phyloP scores from a whole-genome alignment of 35 echinoderm and acorn worm species.

The Ophiothrix spiculata region DNA sequence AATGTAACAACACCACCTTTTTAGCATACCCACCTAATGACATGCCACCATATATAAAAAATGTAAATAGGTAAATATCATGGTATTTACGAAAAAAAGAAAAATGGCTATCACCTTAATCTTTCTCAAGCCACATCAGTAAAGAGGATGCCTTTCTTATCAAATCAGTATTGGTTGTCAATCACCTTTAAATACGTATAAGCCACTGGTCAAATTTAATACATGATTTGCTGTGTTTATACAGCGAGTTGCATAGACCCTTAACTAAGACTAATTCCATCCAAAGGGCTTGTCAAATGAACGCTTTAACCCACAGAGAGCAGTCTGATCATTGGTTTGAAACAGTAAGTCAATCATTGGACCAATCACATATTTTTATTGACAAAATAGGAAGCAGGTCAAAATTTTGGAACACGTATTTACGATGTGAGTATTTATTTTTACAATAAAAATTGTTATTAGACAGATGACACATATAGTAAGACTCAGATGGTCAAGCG shows the following conservation, averaged over 20 bases:
- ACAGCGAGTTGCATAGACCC: neutral
- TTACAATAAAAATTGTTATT: neutral
- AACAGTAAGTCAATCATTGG: neutral
- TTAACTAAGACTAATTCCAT: neutral
- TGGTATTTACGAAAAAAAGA: too few species aligned
- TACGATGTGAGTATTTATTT: neutral
- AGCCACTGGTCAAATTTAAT: neutral
- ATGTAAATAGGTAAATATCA: too few species aligned
- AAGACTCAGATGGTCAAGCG: too few species aligned
- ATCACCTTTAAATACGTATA: neutral
- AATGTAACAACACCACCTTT: too few species aligned
- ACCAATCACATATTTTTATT: neutral
- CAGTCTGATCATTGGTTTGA: neutral
- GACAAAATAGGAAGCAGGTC: neutral
- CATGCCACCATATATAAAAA: too few species aligned
- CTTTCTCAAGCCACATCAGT: too few species aligned
- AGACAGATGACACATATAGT: too few species aligned
- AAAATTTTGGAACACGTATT: neutral
- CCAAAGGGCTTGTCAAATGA: neutral
- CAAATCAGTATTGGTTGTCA: neutral
- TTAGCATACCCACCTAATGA: too few species aligned
- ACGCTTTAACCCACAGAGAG: neutral
- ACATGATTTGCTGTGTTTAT: slow-evolving; percentile 12
- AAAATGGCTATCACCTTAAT: too few species aligned
- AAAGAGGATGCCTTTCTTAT: neutral